Base-by-base conservation (phyloP, 2,888 invertebrate species). In the Rosalia funebris region DNA sequence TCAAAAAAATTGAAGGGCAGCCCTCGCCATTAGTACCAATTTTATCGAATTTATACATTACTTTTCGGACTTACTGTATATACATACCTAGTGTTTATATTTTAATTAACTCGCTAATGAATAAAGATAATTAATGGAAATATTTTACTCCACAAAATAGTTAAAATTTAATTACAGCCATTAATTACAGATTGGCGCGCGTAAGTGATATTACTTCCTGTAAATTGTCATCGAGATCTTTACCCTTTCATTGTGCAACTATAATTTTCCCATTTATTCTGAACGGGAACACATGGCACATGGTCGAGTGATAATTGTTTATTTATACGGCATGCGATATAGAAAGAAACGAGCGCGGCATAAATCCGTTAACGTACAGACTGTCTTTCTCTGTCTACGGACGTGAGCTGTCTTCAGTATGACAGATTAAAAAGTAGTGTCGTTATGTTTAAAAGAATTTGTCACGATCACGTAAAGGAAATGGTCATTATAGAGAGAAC, bases 391-490 rank as follows among this genome's bases (percentile, higher is more conserved):
- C 41, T 47, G 17, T 41, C 47, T 16, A n/a, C 17, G 34, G 20
- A 59, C 59, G 59, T 59, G 59, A 41, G 42, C 9, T 59, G 53
- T 59, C 59, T 42, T 32, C 44, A 16, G 31, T 47, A 53, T 34
- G 47, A 54, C 59, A 59, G 59, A 59, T 59, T 59, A 59, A 46
- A 41, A 42, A 46, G 44, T 50, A 11, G 41, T 37, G 50, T 50
- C 45, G 39, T 54, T 50, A 54, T 54, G 12, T 54, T 44, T 34
- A 15, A 47, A 54, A 20, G 52, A 59, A 59, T 59, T 59, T 54
- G 59, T 59, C 54, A 54, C 59, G 54, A 59, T 54, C 59, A 59
- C 59, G 59, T 59, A 59, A 59, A 59, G 59, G 54, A 59, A 59
- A 54, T 54, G 44, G 44, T 39, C 36, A 44, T 57, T 45, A 45